phyloP scores from a whole-genome alignment of 2,113 vertebrate genomes.

The Sula dactylatra region DNA sequence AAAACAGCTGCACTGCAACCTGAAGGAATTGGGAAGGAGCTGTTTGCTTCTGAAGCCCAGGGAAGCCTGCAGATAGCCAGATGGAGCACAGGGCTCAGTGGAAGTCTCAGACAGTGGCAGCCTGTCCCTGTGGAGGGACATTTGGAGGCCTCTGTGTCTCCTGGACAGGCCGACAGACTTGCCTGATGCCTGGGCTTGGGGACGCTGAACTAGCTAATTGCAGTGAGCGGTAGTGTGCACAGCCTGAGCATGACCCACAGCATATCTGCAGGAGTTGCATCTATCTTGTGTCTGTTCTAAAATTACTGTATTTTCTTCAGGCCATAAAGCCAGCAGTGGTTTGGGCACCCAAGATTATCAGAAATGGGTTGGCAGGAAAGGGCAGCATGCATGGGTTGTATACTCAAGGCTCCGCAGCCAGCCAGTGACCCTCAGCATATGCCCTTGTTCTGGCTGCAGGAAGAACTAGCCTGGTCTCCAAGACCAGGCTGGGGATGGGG shows the following conservation, averaged over 20 bases:
- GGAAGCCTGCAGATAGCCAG: background rate
- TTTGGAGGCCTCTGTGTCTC: background rate
- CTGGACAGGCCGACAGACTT: background rate
- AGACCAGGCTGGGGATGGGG: background rate
- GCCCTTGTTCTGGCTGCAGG: background rate
- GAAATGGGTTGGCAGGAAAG: background rate
- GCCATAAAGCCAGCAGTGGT: background rate
- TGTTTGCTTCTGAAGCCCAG: background rate
- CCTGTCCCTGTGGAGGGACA: background rate
- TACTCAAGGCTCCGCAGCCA: background rate
- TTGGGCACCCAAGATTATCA: background rate
- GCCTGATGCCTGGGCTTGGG: background rate
- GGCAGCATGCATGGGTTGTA: rapidly evolving
- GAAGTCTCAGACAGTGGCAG: background rate
- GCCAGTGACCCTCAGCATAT: background rate
- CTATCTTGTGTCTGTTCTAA: background rate
- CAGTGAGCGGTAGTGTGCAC: background rate
- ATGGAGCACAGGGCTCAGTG: background rate
- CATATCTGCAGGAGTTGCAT: background rate
- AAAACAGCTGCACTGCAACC: background rate
- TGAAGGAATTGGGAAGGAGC: background rate
- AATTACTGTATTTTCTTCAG: background rate
- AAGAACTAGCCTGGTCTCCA: background rate
- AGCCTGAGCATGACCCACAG: background rate
- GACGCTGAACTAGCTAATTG: background rate